A percentile compares a stretch with the other conserved stretches of the same genome.
phyloP scores from a whole-genome alignment of 2,113 vertebrate species.

The Mesembrinibis cayennensis region DNA sequence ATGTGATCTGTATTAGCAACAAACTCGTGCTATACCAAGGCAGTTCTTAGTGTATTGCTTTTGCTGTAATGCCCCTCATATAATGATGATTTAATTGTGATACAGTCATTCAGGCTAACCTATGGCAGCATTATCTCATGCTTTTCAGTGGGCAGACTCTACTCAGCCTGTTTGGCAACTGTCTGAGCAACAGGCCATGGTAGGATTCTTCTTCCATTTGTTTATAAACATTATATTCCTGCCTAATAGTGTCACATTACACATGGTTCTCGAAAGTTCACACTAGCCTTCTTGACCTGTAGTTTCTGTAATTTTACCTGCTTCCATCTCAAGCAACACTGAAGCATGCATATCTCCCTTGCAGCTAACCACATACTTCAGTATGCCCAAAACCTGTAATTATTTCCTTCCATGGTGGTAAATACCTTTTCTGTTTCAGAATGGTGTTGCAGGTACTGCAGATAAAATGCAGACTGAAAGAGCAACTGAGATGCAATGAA shows the following conservation, averaged over 20 bases:
- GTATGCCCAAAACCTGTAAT: background rate
- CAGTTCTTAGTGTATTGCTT: background rate
- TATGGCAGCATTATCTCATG: background rate
- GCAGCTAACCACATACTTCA: background rate
- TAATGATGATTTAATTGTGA: background rate
- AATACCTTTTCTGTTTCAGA: background rate
- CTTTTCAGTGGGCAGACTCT: background rate
- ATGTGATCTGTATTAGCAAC: conserved; percentile 12
- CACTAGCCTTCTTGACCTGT: background rate
- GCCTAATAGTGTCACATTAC: background rate
- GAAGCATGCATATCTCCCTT: background rate
- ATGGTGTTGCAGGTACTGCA: background rate
- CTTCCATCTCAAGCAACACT: background rate
- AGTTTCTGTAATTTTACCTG: background rate
- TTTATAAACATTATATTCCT: background rate
- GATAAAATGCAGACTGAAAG: background rate
- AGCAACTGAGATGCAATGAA: background rate
- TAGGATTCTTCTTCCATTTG: background rate
- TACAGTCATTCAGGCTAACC: background rate
- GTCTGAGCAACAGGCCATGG: background rate
- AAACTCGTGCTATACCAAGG: background rate
- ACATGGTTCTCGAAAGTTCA: background rate
- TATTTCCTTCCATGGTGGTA: background rate
- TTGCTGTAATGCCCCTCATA: background rate
- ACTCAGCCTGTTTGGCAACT: background rate